Evolutionary conservation across 2,888 invertebrate species (phyloP).

Genomic region (Tholera decimalis): DNA sequence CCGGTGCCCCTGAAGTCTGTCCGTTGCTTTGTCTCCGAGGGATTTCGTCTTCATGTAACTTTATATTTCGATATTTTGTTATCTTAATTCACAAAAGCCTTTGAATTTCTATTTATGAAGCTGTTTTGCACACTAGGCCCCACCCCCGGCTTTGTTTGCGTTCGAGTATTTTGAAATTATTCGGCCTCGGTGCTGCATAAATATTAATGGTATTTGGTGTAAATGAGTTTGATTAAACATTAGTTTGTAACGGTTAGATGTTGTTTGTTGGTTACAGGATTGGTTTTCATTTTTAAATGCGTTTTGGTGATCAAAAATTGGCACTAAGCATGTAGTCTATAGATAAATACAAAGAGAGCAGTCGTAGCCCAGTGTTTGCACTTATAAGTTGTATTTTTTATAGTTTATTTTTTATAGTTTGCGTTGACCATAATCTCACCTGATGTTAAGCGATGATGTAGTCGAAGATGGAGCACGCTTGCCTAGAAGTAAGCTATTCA

Average conservation of each 20-base stretch:
- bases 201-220: slow-evolving; percentile 50
- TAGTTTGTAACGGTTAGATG: slow-evolving; percentile 33
- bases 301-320: neutral
- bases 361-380: too few species aligned
- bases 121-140: slow-evolving; percentile 48
- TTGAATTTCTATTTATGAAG: slow-evolving; percentile 60
- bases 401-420: too few species aligned
- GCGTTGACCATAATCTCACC: too few species aligned
- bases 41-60: slow-evolving; percentile 65
- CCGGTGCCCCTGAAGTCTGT: slow-evolving; percentile 47
- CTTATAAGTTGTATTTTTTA: too few species aligned
- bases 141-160: slow-evolving; percentile 30
- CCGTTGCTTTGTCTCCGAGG: slow-evolving; percentile 65
- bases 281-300: slow-evolving; percentile 10
- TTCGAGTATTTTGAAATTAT: slow-evolving; percentile 45
- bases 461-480: too few species aligned
- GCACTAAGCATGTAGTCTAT: neutral
- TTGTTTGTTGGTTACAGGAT: slow-evolving; percentile 28
- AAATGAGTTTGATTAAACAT: slow-evolving; percentile 59
- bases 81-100: slow-evolving; percentile 65
- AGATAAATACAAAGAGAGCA: too few species aligned
- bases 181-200: slow-evolving; percentile 49
- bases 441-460: too few species aligned
- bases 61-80: slow-evolving; percentile 67
- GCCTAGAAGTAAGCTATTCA: too few species aligned